Percentiles rank a stretch among this genome's conserved stretches.
These are phyloP conservation scores for Boloria selene DNA, from an alignment of 2,888 invertebrate species.

Conservation along the genomic window DNA sequence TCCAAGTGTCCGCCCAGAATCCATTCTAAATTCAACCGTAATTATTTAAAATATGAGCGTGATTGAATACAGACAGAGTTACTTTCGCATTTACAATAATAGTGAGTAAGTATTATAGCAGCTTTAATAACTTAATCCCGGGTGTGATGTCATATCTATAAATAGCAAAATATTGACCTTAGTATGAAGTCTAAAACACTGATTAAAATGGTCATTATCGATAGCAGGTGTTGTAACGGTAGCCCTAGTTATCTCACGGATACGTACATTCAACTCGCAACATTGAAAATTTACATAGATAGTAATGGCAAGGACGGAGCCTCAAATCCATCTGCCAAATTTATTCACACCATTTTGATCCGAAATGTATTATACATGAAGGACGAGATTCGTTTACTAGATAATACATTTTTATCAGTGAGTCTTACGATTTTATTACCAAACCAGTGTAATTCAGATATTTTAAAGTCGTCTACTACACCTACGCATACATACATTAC, in stretches of 20 bases:
- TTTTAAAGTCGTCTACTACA: background rate
- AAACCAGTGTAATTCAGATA: background rate
- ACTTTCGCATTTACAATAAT: too few species aligned
- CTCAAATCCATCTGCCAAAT: conserved; percentile 26
- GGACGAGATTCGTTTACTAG: conserved; percentile 18
- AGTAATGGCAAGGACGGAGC: conserved; percentile 45
- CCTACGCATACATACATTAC: too few species aligned
- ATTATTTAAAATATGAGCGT: too few species aligned
- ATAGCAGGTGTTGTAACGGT: conserved; percentile 21
- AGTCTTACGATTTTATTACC: background rate
- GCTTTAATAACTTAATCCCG: too few species aligned
- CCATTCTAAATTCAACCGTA: too few species aligned
- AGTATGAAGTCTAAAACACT: background rate
- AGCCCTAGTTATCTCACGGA: conserved; percentile 57
- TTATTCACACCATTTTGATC: conserved; percentile 24
- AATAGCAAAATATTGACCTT: conserved; percentile 4
- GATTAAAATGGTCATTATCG: conserved; percentile 19
- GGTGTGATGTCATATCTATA: conserved; percentile 1
- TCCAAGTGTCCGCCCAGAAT: too few species aligned
- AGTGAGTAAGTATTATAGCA: too few species aligned
- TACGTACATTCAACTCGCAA: conserved; percentile 68
- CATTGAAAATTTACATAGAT: conserved; percentile 58
- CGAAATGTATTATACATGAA: background rate
- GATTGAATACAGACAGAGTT: too few species aligned
- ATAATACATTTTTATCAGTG: background rate